phyloP scores from a whole-genome alignment of 2,888 invertebrate genomes.

The Sesia apiformis region DNA sequence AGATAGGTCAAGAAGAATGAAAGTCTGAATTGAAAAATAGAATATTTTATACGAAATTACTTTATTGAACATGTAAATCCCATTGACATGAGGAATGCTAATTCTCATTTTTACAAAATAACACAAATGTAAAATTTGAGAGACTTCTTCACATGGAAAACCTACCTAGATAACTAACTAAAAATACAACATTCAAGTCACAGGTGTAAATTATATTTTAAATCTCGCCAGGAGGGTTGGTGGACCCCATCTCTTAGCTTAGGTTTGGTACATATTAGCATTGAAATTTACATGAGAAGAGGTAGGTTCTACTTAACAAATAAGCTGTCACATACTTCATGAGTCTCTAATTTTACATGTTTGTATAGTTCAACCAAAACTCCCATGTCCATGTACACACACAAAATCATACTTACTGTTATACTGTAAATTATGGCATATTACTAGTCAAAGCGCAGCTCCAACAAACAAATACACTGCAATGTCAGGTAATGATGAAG shows the following conservation, averaged over 20 bases:
- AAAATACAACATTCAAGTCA: conserved; percentile 74
- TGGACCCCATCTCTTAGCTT: conserved; percentile 44
- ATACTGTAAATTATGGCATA: conserved; percentile 42
- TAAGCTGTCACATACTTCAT: conserved; percentile 42
- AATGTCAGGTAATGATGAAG: conserved; percentile 15
- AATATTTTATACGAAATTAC: conserved; percentile 71
- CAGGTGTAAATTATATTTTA: conserved; percentile 58
- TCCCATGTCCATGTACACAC: conserved; percentile 47
- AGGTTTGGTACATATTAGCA: conserved; percentile 70
- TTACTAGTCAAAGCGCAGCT: conserved; percentile 49
- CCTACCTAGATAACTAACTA: conserved; percentile 71
- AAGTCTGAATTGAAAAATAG: conserved; percentile 28
- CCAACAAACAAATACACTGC: conserved; percentile 13
- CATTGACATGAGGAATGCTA: conserved; percentile 76
- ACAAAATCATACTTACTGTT: conserved; percentile 23
- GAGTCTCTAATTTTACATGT: conserved; percentile 67
- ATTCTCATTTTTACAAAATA: conserved; percentile 72
- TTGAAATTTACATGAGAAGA: conserved; percentile 70
- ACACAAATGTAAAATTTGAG: conserved; percentile 74
- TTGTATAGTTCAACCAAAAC: conserved; percentile 61
- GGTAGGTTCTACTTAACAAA: conserved; percentile 68
- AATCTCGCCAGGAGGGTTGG: conserved; percentile 26
- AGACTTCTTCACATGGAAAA: conserved; percentile 73
- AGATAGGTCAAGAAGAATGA: not conserved
- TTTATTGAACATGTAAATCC: conserved; percentile 76